These are phyloP conservation scores for Heterocephalus glaber DNA, from an alignment of 2,113 vertebrate genomes.

Conservation along the genomic window DNA sequence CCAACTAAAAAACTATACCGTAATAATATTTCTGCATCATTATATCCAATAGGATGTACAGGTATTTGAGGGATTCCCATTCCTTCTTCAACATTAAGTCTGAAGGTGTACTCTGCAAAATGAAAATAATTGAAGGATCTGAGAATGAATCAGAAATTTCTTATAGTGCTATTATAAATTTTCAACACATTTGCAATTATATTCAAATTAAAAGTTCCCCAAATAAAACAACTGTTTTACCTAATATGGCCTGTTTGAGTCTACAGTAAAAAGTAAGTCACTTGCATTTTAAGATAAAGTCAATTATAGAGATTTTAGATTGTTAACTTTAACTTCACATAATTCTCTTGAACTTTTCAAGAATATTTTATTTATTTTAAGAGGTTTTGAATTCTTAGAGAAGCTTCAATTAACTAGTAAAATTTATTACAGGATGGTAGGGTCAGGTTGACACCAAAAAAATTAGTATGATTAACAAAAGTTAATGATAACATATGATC, in stretches of 20 bases:
- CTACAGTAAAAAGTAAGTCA: conserved; percentile 2
- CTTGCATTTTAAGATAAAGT: conserved; percentile 44
- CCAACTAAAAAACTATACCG: conserved; percentile 83
- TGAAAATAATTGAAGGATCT: conserved; percentile 43
- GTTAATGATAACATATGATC: neutral
- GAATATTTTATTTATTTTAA: conserved; percentile 28
- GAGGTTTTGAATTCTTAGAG: neutral
- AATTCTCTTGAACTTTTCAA: conserved; percentile 53
- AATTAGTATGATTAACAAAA: neutral
- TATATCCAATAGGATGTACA: conserved; percentile 95
- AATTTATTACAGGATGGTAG: neutral
- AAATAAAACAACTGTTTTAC: neutral
- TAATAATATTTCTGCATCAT: conserved; percentile 91
- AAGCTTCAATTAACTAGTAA: conserved; percentile 13
- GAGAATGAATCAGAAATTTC: neutral
- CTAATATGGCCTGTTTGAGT: neutral
- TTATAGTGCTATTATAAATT: neutral
- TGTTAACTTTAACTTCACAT: neutral
- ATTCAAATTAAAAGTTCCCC: neutral
- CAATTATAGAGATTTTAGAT: neutral
- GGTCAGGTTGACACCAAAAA: neutral
- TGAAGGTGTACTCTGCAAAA: conserved; percentile 92
- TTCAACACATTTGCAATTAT: conserved; percentile 9
- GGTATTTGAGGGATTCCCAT: conserved; percentile 95
- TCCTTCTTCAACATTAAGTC: conserved; percentile 87